phyloP scores from a whole-genome alignment of 2,113 vertebrate species.

The Lycaon pictus region DNA sequence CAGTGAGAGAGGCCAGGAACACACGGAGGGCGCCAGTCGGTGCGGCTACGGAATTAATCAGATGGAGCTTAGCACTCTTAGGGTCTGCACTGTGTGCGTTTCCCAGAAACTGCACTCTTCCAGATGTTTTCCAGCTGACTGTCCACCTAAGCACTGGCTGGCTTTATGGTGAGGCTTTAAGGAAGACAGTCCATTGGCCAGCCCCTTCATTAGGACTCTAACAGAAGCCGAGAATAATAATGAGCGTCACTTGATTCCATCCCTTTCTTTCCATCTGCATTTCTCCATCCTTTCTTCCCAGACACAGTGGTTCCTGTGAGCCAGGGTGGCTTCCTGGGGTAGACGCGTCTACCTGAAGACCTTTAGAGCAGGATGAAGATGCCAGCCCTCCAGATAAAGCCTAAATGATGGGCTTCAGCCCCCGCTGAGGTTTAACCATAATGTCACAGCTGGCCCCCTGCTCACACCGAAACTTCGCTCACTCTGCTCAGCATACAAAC shows the following conservation, averaged over 20 bases:
- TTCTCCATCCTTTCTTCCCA: slow-evolving; percentile 8
- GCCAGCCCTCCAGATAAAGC: neutral
- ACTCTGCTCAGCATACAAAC: neutral
- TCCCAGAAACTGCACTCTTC: slow-evolving; percentile 56
- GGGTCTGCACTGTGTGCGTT: slow-evolving; percentile 41
- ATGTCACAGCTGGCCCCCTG: no score
- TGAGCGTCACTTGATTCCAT: neutral
- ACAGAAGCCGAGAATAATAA: slow-evolving; percentile 16
- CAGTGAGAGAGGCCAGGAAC: slow-evolving; percentile 42
- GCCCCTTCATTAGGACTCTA: neutral
- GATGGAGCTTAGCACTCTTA: neutral
- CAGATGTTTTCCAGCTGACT: neutral
- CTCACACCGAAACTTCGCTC: neutral
- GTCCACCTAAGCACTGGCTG: neutral
- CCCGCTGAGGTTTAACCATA: neutral
- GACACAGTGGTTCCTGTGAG: neutral
- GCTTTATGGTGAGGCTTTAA: neutral
- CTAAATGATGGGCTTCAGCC: neutral
- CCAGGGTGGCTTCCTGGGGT: neutral
- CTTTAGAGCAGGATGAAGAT: neutral
- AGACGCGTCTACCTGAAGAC: neutral
- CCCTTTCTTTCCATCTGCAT: neutral
- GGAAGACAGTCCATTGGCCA: neutral
- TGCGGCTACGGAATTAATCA: slow-evolving; percentile 40
- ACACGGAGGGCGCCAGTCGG: neutral